These are phyloP conservation scores for Microcebus lehilahytsara DNA, from an alignment of 2,113 vertebrate species.

Conservation along the genomic window DNA sequence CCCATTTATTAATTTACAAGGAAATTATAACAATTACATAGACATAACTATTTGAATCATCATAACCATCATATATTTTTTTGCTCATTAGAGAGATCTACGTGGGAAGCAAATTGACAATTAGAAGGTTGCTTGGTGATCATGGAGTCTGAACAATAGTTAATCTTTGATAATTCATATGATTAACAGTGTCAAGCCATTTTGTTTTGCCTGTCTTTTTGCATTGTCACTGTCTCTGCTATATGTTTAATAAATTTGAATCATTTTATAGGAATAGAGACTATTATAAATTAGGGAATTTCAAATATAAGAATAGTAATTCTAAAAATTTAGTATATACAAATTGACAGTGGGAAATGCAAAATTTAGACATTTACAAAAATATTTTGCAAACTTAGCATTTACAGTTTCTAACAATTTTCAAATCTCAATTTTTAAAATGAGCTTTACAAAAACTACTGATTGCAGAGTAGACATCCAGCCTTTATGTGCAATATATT, in stretches of 20 bases:
- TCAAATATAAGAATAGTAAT: neutral
- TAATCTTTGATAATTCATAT: conserved; percentile 10
- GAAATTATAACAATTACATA: neutral
- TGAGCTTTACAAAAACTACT: neutral
- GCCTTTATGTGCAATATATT: neutral
- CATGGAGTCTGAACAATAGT: neutral
- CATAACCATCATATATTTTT: neutral
- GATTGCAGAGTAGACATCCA: neutral
- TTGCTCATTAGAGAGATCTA: conserved; percentile 6
- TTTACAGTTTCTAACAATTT: neutral
- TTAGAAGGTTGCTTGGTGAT: neutral
- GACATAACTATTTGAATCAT: neutral
- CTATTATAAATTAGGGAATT: neutral
- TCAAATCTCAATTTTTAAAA: neutral
- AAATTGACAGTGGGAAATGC: neutral
- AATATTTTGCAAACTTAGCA: neutral
- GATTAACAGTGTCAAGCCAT: neutral
- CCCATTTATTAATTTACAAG: neutral
- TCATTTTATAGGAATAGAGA: neutral
- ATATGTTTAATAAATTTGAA: neutral
- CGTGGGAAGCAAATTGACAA: neutral
- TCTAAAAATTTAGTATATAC: neutral
- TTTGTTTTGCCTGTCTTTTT: neutral
- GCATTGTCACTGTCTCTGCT: neutral
- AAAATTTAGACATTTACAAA: neutral